A percentile compares a stretch with the other conserved stretches of the same genome.
Evolutionary conservation across 2,113 vertebrate species (phyloP).

Genomic region (Grammomys dolichurus): DNA sequence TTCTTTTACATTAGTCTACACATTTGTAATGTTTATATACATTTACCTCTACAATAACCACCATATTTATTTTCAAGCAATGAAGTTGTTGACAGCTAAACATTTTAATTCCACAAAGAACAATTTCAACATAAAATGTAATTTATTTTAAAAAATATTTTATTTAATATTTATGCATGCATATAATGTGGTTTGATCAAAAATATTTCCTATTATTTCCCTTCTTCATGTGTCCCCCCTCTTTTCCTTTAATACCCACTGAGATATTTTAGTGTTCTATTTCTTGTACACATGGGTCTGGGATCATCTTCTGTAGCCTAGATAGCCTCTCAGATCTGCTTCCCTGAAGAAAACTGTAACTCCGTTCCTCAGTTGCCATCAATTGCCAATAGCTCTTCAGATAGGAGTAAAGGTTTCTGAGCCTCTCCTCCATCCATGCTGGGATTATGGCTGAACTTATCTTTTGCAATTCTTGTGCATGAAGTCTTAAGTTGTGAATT

Average conservation of each 20-base stretch:
- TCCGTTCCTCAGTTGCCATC: not conserved
- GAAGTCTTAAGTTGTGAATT: not conserved
- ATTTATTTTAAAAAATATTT: not conserved
- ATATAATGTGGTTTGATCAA: not conserved
- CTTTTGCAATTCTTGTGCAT: not conserved
- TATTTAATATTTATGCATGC: not conserved
- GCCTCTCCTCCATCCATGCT: not conserved
- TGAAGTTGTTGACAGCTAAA: not conserved
- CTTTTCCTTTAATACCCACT: not conserved
- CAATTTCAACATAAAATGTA: not conserved
- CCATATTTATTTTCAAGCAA: not conserved
- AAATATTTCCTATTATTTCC: not conserved
- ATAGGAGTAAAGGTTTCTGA: not conserved
- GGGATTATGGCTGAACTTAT: not conserved
- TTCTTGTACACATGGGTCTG: not conserved
- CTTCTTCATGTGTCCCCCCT: too few relatives aligned
- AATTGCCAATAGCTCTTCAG: not conserved
- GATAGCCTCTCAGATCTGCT: not conserved
- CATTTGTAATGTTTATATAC: accelerated
- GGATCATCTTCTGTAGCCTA: not conserved
- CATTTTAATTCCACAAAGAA: not conserved
- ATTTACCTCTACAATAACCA: not conserved
- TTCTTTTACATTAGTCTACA: not conserved
- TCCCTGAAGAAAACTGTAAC: not conserved
- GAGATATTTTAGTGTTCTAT: not conserved